Evolutionary conservation across 2,888 invertebrate genomes (phyloP), one percentile per base, ranked within the genome.

Genomic region (Xiphydria camelus): DNA sequence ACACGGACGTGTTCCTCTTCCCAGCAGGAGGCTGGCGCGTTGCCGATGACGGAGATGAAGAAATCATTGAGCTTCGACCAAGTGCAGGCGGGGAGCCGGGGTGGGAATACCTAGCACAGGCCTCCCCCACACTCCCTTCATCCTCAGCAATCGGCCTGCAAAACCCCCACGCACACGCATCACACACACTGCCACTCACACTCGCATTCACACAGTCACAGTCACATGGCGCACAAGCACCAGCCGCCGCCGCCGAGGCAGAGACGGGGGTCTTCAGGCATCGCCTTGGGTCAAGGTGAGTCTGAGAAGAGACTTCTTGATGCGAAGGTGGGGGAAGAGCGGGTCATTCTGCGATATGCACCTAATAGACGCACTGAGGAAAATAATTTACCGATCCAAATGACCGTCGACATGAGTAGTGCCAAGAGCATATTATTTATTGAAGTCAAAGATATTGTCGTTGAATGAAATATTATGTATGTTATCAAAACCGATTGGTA

Each of bases 41-140:
- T 84, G 59, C 83, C 83, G 56, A 83, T 85, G 83, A 81, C 83
- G 73, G 85, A 84, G 71, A 76, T 83, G 77, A 81, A 84, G 73
- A 84, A 84, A 76, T 81, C 83, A 55, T 77, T 81, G 62, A 79
- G 79, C 64, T 83, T 81, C 77, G 82, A 83, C 61, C 78, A 78
- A 64, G 66, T 67, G 61, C 80, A 79, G 75, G 74, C 75, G 73
- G 76, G 74, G 76, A 42, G 59, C 64, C 69, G 64, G 71, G 65
- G 76, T 49, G 70, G 68, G 64, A 72, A 68, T 67, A 73, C 73
- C 75, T 75, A 75, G 73, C 75, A 74, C 71, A 73, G 70, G 72
- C 71, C 64, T 67, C 71, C 61, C 61, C 64, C 55, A 64, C 68
- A 56, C 57, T 66, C 47, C 56, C 68, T 42, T 52, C 65, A 59